These are phyloP conservation scores for Clamator glandarius DNA, from an alignment of 2,797 vertebrate species.

Conservation along the genomic window DNA sequence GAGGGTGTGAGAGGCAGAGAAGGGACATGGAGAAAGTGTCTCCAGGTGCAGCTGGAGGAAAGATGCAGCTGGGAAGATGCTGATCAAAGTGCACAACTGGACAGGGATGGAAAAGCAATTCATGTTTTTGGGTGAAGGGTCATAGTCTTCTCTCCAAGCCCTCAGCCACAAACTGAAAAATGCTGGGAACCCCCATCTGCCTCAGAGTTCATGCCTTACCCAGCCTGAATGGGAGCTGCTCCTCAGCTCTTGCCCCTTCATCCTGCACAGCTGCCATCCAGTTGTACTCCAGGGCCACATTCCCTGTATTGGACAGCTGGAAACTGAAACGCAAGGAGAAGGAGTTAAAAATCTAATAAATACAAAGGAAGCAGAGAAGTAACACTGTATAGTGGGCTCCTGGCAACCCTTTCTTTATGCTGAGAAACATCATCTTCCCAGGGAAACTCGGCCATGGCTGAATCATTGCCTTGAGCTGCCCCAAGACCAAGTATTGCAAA, in stretches of 20 bases:
- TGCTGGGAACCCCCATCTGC: fast-evolving
- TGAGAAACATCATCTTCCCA: background rate
- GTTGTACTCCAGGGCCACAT: slow-evolving; percentile 82
- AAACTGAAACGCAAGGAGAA: slow-evolving; percentile 73
- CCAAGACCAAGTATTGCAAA: background rate
- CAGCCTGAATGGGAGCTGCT: too few species aligned
- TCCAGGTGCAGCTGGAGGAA: background rate
- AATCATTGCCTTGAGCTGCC: background rate
- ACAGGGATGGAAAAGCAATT: background rate
- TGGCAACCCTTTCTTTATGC: background rate
- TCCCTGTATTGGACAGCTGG: slow-evolving; percentile 82
- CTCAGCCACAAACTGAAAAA: background rate
- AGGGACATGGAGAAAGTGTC: background rate
- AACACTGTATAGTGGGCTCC: too few species aligned
- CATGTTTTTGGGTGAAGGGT: background rate
- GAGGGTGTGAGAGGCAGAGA: background rate
- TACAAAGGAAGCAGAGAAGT: background rate
- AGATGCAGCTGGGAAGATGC: background rate
- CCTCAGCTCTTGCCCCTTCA: background rate
- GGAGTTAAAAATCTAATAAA: background rate
- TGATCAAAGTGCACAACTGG: background rate
- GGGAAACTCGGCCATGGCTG: background rate
- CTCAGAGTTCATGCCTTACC: background rate
- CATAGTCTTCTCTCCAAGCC: background rate
- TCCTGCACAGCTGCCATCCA: slow-evolving; percentile 78